Evolutionary conservation across 2,113 vertebrate genomes (phyloP).

Genomic region (Mesitornis unicolor): DNA sequence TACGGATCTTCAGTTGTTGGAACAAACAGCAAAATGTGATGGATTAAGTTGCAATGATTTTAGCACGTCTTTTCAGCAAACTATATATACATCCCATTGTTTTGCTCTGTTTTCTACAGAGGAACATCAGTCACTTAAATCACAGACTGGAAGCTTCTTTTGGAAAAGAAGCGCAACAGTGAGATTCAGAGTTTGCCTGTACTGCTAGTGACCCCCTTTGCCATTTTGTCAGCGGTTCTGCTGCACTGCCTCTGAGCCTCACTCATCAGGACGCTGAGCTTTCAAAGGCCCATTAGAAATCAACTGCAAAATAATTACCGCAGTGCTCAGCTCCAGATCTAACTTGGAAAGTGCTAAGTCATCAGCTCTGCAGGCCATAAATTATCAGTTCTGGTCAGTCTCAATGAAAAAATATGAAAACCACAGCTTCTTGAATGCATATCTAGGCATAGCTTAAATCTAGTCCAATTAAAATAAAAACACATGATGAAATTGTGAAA

Average conservation of each 20-base stretch:
- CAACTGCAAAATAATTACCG: conserved; percentile 1
- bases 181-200: not conserved
- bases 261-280: not conserved
- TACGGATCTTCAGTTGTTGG: not conserved
- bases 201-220: not conserved
- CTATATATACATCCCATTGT: fast-evolving
- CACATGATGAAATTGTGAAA: not conserved
- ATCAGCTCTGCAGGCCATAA: conserved; percentile 1
- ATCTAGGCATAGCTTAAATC: not conserved
- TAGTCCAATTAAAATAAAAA: not conserved
- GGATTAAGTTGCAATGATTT: not conserved
- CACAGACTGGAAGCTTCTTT: not conserved
- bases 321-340: not conserved
- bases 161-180: not conserved
- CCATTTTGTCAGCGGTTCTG: not conserved
- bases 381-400: not conserved
- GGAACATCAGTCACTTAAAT: not conserved
- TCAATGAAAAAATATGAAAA: not conserved
- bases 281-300: not conserved
- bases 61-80: not conserved
- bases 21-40: not conserved
- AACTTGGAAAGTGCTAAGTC: not conserved
- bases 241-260: not conserved
- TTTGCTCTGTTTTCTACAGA: not conserved
- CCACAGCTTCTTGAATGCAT: not conserved